phyloP scores from a whole-genome alignment of 1,140 invertebrate species.

The Thaumetopoea pityocampa region DNA sequence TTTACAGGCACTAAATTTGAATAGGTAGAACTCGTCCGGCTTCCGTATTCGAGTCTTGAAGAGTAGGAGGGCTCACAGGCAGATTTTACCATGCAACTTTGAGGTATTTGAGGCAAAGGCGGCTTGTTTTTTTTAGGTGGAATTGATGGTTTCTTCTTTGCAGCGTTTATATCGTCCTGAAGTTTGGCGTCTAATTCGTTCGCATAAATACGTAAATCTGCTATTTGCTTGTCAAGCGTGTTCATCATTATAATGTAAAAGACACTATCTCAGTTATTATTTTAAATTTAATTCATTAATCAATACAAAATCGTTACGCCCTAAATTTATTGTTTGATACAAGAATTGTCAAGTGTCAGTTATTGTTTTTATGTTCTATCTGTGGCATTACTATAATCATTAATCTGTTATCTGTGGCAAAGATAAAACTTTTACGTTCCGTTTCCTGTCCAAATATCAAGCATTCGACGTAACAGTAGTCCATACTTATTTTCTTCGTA shows the following conservation, averaged over 20 bases:
- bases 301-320: constrained; percentile 20
- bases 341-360: constrained; percentile 14
- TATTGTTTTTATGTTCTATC: constrained; percentile 1
- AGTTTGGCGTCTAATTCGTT: constrained; percentile 73
- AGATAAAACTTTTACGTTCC: too few relatives aligned
- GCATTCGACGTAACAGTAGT: too few relatives aligned
- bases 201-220: constrained; percentile 76
- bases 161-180: constrained; percentile 68
- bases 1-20: constrained; percentile 72
- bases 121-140: constrained; percentile 68
- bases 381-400: neutral
- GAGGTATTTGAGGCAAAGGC: constrained; percentile 74
- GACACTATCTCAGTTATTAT: neutral
- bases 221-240: constrained; percentile 76
- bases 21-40: constrained; percentile 61
- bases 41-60: constrained; percentile 61
- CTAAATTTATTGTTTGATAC: constrained; percentile 24
- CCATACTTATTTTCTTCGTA: too few relatives aligned
- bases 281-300: constrained; percentile 19
- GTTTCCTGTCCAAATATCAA: too few relatives aligned
- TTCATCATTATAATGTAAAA: constrained; percentile 56
- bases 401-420: too few relatives aligned
- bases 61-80: constrained; percentile 71
- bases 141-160: constrained; percentile 63
- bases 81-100: constrained; percentile 68